Evolutionary conservation across 2,113 vertebrate species (phyloP).

Genomic region (Limnothrissa miodon): DNA sequence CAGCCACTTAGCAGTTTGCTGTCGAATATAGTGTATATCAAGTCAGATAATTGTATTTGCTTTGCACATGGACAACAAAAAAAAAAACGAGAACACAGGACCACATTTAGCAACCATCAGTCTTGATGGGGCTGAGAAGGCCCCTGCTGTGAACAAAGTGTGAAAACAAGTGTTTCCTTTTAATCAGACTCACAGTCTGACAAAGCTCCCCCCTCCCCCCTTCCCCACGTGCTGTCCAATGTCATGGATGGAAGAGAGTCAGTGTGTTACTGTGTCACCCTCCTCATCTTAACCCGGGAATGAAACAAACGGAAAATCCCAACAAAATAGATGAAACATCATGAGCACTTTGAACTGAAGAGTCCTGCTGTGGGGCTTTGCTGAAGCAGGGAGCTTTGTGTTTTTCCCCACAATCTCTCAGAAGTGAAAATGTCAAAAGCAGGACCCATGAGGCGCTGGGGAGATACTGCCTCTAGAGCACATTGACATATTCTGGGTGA

Average conservation of each 20-base stretch:
- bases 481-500: slow-evolving; percentile 39
- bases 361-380: slow-evolving; percentile 58
- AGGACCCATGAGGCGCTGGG: slow-evolving; percentile 14
- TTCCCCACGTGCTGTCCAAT: slow-evolving; percentile 46
- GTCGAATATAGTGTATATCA: not conserved
- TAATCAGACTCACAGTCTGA: slow-evolving; percentile 48
- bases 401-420: slow-evolving; percentile 11
- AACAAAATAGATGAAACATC: slow-evolving; percentile 60
- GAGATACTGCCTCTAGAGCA: slow-evolving; percentile 34
- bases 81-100: not conserved
- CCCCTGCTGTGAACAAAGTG: slow-evolving; percentile 66
- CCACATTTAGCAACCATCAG: slow-evolving; percentile 36
- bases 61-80: not conserved
- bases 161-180: slow-evolving; percentile 62
- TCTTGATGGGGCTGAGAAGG: slow-evolving; percentile 53
- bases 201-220: slow-evolving; percentile 32
- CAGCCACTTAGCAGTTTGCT: not conserved
- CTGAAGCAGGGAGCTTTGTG: slow-evolving; percentile 59
- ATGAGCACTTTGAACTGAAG: slow-evolving; percentile 58
- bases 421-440: slow-evolving; percentile 4
- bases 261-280: slow-evolving; percentile 54
- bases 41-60: not conserved
- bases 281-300: slow-evolving; percentile 52
- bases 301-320: slow-evolving; percentile 47
- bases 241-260: slow-evolving; percentile 33